A percentile compares a stretch with the other conserved stretches of the same genome.
These are phyloP conservation scores for Morpho deidamia DNA, from an alignment of 2,888 invertebrate genomes.

Conservation along the genomic window DNA sequence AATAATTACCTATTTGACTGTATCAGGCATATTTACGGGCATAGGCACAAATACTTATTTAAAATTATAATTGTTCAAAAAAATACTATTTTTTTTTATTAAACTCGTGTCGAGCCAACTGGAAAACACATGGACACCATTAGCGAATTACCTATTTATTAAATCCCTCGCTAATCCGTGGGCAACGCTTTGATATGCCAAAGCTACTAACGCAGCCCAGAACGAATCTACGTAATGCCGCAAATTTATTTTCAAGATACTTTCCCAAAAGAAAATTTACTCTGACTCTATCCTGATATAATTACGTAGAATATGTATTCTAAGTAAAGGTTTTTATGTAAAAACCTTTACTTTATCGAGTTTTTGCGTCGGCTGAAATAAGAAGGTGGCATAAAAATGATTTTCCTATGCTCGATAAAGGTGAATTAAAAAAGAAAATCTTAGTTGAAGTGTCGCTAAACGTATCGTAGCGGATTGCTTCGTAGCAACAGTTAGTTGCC, in stretches of 20 bases:
- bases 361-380: too few relatives aligned
- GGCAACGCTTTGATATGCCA: slow-evolving; percentile 31
- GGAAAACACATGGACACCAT: slow-evolving; percentile 26
- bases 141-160: slow-evolving; percentile 40
- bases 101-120: slow-evolving; percentile 7
- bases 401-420: too few relatives aligned
- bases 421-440: too few relatives aligned
- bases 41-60: too few relatives aligned
- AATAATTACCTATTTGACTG: too few relatives aligned
- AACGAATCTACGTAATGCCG: slow-evolving; percentile 28
- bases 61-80: too few relatives aligned
- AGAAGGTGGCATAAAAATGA: too few relatives aligned
- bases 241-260: slow-evolving; percentile 26
- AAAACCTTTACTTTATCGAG: too few relatives aligned
- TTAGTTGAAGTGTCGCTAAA: too few relatives aligned
- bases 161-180: slow-evolving; percentile 37
- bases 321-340: not conserved
- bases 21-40: too few relatives aligned
- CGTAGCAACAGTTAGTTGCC: slow-evolving; percentile 65
- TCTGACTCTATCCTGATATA: not conserved
- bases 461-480: too few relatives aligned
- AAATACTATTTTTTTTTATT: too few relatives aligned
- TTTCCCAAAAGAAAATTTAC: slow-evolving; percentile 3
- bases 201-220: slow-evolving; percentile 29
- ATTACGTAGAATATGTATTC: not conserved